Evolutionary conservation across 30 jellyfish, hydroid and myxozoan genomes (phyloP), one percentile per base, ranked within the genome.

Genomic region (Haliclystus octoradiatus): DNA sequence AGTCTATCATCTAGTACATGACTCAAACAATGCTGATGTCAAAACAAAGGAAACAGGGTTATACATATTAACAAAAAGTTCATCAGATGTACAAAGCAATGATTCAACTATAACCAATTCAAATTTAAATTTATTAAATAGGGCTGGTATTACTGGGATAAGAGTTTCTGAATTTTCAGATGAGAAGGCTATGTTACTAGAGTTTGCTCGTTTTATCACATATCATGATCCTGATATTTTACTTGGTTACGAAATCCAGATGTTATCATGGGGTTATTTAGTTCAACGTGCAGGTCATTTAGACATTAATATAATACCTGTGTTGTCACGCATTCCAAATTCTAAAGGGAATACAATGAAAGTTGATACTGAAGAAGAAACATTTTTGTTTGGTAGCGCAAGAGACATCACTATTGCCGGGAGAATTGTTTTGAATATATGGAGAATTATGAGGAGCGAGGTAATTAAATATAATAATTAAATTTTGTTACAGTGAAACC

Each of bases 371-470:
- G 84, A 60, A 14, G 63, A 72, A 9, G 84, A 65, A 51, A 79
- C 73, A 34, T 28, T 49, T 34, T 65, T 76, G 82, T 89, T 51
- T 73, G 95, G 93, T 28, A 87, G 75, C 15, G 40, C 65, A 35
- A 61, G 62, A 27, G 84, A 88, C n/a, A 63, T 81, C 52, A 82
- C 57, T 29, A 75, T 89, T 24, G 50, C 83, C 12, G 98, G 98
- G 25, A 63, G 98, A 35, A 81, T 89, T 32, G 66, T 89, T 15
- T 69, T 89, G 35, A 89, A 89, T 81, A 88, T 89, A 15, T 89
- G 98, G 98, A 70, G 98, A 49, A 75, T 89, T 1, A 89, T 89
- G 98, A 78, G 95, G 15, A 76, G 91, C 57, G 98, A 89, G 93
- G 98, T 89, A 69, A 32, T 30, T 40, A 40, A 40, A 40, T 40